Evolutionary conservation across 2,797 vertebrate species (phyloP).

Genomic region (Liasis olivaceus): DNA sequence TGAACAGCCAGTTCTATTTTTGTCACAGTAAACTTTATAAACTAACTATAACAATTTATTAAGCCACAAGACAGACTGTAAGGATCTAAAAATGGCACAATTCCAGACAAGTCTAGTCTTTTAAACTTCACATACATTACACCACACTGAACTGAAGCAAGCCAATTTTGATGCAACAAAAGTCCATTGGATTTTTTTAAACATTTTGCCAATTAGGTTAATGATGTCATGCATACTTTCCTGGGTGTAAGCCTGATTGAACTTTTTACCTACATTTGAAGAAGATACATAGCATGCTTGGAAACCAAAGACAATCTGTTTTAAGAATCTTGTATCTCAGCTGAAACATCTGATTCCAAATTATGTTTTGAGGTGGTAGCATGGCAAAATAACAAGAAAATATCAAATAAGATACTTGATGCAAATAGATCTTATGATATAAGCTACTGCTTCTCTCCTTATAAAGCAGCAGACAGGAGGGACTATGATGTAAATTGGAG

Average conservation of each 20-base stretch:
- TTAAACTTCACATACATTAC: not conserved
- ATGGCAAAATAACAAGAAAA: not conserved
- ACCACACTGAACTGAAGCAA: not conserved
- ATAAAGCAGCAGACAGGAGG: not conserved
- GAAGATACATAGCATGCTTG: not conserved
- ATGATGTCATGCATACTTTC: not conserved
- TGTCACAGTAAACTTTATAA: not conserved
- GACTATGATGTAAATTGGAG: not conserved
- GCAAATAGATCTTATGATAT: not conserved
- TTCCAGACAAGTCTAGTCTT: not conserved
- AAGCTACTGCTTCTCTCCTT: not conserved
- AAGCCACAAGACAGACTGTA: not conserved
- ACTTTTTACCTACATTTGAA: not conserved
- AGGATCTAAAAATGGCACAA: not conserved
- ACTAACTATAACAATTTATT: slow-evolving; percentile 6
- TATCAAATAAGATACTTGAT: not conserved
- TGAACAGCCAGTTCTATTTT: slow-evolving; percentile 13
- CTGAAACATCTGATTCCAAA: not conserved
- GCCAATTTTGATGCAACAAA: not conserved
- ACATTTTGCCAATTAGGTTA: not conserved
- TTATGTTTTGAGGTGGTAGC: not conserved
- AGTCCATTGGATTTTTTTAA: not conserved
- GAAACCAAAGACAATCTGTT: not conserved
- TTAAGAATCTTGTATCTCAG: not conserved
- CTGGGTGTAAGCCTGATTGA: not conserved